phyloP scores from a whole-genome alignment of 2,888 invertebrate species.

The Megastigmus dorsalis region DNA sequence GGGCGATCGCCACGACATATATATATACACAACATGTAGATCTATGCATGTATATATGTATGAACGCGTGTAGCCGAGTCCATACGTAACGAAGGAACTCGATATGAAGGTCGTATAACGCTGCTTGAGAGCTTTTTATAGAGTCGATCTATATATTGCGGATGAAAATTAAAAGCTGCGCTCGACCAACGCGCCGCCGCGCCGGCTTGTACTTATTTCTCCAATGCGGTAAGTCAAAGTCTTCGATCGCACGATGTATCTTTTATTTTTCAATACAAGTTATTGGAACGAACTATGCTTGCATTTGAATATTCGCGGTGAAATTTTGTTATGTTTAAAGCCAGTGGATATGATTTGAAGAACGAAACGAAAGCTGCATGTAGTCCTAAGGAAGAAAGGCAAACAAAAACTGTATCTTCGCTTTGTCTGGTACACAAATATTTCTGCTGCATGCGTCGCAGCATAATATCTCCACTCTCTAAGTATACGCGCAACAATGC shows the following conservation, averaged over 20 bases:
- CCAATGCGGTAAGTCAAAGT: neutral
- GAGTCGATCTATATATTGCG: neutral
- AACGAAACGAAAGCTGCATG: no score
- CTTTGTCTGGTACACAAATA: no score
- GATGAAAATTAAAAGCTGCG: neutral
- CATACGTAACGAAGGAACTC: conserved; percentile 41
- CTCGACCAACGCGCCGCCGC: neutral
- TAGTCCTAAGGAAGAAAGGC: no score
- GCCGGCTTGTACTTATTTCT: no score
- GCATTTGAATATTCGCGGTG: neutral
- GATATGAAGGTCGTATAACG: conserved; percentile 26
- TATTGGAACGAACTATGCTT: neutral
- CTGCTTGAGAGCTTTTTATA: neutral
- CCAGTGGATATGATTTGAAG: no score
- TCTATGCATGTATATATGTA: neutral
- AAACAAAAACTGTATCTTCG: no score
- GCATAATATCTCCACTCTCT: no score
- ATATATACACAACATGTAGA: no score
- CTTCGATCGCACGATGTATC: neutral
- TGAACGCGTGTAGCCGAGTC: neutral
- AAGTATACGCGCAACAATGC: no score
- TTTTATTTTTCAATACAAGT: neutral
- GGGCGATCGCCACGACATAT: neutral
- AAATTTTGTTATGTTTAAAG: no score
- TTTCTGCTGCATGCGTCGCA: no score